A percentile compares a stretch with the other conserved stretches of the same genome.
Conservation (phyloP, 2,113 vertebrate species). For the Parus major region DNA sequence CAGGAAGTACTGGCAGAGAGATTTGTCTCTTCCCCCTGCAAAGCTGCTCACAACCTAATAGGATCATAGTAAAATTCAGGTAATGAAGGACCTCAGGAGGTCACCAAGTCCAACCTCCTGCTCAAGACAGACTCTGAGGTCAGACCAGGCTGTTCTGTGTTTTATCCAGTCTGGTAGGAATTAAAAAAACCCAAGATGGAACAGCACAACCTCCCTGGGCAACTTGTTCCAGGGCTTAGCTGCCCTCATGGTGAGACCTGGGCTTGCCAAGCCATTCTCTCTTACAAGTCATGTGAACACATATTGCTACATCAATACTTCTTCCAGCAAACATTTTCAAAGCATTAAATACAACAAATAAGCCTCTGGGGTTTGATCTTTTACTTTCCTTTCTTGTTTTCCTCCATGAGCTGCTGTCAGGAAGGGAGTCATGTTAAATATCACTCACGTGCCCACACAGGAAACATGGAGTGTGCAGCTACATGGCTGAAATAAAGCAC, state of each 20-base stretch:
- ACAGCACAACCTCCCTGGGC: not conserved
- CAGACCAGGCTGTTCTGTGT: not conserved
- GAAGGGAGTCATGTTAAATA: not conserved
- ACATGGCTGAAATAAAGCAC: not conserved
- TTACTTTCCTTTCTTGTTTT: not conserved
- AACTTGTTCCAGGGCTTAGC: not conserved
- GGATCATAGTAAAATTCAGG: conserved; percentile 5
- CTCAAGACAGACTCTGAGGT: not conserved
- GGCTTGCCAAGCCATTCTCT: not conserved
- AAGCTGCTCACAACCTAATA: conserved; percentile 16
- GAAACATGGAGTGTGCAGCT: not conserved
- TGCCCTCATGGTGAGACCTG: not conserved
- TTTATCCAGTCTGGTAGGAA: not conserved
- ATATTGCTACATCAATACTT: not conserved
- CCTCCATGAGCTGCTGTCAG: not conserved
- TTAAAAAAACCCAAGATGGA: not conserved
- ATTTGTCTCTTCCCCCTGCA: not conserved
- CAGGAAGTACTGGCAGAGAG: not conserved
- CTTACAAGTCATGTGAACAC: not conserved
- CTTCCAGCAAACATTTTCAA: conserved; percentile 7
- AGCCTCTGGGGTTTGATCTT: not conserved
- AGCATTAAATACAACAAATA: conserved; percentile 3
- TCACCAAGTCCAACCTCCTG: not conserved
- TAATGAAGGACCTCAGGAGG: not conserved
- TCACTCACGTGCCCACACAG: rapidly evolving